Evolutionary conservation across 2,113 vertebrate genomes (phyloP).

Genomic region (Pluvianellus socialis): DNA sequence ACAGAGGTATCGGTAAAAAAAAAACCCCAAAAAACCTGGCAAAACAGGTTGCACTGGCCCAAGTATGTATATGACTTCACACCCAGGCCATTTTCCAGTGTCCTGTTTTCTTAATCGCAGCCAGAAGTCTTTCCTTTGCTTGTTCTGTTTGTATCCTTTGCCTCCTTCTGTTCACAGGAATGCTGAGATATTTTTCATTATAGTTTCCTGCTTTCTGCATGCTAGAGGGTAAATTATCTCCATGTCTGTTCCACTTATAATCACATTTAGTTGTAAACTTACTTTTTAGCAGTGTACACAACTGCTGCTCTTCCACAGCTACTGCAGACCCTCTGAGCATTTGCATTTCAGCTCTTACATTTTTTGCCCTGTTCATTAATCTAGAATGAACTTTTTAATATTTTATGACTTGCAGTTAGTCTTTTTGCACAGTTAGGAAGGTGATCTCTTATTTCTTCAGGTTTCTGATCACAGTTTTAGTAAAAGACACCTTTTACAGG

Average conservation of each 20-base stretch:
- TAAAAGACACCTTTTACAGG: not conserved
- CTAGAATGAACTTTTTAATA: slow-evolving; percentile 3
- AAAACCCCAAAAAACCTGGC: not conserved
- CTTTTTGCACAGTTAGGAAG: not conserved
- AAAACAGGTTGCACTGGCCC: not conserved
- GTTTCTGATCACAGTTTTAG: not conserved
- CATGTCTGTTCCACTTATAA: slow-evolving; percentile 42
- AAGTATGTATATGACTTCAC: not conserved
- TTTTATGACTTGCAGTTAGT: slow-evolving; percentile 1
- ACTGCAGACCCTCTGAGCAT: not conserved
- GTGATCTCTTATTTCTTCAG: not conserved
- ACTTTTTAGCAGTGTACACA: slow-evolving; percentile 23
- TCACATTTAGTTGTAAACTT: slow-evolving; percentile 9
- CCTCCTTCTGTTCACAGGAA: not conserved
- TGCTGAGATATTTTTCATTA: not conserved
- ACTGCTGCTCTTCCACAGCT: not conserved
- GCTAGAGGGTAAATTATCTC: slow-evolving; percentile 51
- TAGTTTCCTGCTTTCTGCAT: not conserved
- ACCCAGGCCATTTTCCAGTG: not conserved
- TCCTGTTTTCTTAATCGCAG: not conserved
- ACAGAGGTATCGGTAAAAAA: not conserved
- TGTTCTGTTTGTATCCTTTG: not conserved
- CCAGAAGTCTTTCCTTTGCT: not conserved
- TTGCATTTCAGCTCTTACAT: not conserved
- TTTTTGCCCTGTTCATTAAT: slow-evolving; percentile 46